Conservation (phyloP, 2,888 invertebrate species). For the Tetragonisca angustula region DNA sequence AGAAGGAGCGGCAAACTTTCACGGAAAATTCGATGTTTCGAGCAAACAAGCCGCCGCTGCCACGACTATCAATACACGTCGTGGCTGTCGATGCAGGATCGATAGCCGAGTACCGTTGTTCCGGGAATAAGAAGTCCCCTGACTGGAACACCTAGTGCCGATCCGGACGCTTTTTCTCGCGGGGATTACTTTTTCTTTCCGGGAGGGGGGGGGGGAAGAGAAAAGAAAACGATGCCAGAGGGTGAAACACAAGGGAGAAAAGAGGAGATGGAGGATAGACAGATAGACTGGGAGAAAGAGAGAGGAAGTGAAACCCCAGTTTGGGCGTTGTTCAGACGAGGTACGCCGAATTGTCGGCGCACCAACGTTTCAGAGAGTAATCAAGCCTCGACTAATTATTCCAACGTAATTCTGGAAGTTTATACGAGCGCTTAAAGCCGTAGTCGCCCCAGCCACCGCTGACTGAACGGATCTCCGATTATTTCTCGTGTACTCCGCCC, state of each 20-base stretch:
- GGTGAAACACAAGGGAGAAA: background rate
- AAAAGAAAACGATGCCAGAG: background rate
- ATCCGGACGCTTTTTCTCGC: slow-evolving; percentile 55
- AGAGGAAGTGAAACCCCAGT: background rate
- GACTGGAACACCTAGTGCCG: slow-evolving; percentile 3
- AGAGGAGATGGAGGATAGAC: too few relatives aligned
- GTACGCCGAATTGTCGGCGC: background rate
- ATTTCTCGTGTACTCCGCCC: slow-evolving; percentile 37
- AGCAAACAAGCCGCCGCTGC: slow-evolving; percentile 67
- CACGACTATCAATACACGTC: slow-evolving; percentile 68
- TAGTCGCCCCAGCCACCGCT: background rate
- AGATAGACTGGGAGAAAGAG: too few relatives aligned
- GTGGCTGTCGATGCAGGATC: slow-evolving; percentile 63
- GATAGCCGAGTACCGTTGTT: slow-evolving; percentile 50
- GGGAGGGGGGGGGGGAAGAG: too few relatives aligned
- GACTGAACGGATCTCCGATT: slow-evolving; percentile 33
- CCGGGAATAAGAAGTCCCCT: slow-evolving; percentile 46
- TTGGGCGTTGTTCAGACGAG: slow-evolving; percentile 35
- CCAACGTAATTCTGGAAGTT: slow-evolving; percentile 58
- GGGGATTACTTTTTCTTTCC: slow-evolving; percentile 59
- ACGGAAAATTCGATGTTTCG: slow-evolving; percentile 70
- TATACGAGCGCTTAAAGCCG: slow-evolving; percentile 49
- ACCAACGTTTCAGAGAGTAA: slow-evolving; percentile 27
- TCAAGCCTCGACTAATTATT: slow-evolving; percentile 60
- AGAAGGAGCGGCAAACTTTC: slow-evolving; percentile 64